These are phyloP conservation scores for Bambusicola thoracicus DNA, from an alignment of 2,113 vertebrate species.

Conservation along the genomic window DNA sequence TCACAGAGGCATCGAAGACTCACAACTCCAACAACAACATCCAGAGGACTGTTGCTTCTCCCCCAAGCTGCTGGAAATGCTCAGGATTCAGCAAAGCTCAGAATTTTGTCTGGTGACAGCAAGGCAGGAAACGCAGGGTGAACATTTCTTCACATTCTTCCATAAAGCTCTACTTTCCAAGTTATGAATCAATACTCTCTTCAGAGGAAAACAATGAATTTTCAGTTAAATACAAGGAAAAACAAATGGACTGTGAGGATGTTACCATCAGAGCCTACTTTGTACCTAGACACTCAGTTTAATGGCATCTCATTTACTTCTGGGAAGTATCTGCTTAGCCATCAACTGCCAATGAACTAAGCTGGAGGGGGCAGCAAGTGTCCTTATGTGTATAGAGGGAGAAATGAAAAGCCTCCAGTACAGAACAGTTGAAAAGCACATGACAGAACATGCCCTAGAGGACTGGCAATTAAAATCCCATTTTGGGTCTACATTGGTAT, in stretches of 20 bases:
- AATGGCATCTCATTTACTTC: neutral
- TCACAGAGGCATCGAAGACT: accelerated
- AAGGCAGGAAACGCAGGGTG: neutral
- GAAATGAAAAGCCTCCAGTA: neutral
- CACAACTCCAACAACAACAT: neutral
- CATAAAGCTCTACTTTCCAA: neutral
- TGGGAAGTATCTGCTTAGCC: neutral
- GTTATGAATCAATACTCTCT: neutral
- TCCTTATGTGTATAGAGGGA: neutral
- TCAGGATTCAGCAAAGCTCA: neutral
- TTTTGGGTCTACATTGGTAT: neutral
- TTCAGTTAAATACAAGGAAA: neutral
- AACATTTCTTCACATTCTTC: neutral
- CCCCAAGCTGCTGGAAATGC: neutral
- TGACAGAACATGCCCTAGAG: neutral
- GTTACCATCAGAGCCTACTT: neutral
- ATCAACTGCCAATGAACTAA: neutral
- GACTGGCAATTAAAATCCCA: conserved; percentile 10
- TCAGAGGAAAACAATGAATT: neutral
- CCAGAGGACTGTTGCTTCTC: neutral
- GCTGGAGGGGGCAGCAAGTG: neutral
- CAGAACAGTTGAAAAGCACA: neutral
- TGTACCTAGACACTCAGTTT: neutral
- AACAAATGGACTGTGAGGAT: neutral
- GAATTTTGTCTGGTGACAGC: neutral